A percentile compares a stretch with the other conserved stretches of the same genome.
These are phyloP conservation scores for Ciconia stormi DNA, from an alignment of 2,113 vertebrate genomes.

Conservation along the genomic window DNA sequence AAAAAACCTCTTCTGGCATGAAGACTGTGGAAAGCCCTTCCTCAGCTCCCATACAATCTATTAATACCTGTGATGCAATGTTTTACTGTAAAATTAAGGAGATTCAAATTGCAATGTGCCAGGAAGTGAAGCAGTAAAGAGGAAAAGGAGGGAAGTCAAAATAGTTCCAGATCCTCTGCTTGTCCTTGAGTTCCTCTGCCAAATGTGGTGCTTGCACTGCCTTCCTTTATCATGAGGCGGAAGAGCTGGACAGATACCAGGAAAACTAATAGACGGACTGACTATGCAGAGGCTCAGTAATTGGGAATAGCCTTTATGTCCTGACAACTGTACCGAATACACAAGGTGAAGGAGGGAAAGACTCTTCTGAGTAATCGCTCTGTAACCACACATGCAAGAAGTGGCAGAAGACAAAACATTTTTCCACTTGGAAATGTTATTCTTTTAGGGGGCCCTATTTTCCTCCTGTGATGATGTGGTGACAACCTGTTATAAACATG, in stretches of 20 bases:
- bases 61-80: not conserved
- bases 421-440: not conserved
- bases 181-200: not conserved
- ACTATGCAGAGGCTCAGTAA: not conserved
- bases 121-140: not conserved
- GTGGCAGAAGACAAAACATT: not conserved
- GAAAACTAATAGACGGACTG: not conserved
- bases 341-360: not conserved
- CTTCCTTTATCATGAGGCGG: not conserved
- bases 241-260: not conserved
- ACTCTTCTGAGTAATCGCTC: not conserved
- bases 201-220: not conserved
- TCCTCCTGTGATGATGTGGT: not conserved
- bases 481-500: not conserved
- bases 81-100: not conserved
- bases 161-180: not conserved
- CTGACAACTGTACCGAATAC: not conserved
- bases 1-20: not conserved
- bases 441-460: not conserved
- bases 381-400: not conserved
- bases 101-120: not conserved
- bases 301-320: not conserved
- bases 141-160: not conserved
- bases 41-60: not conserved
- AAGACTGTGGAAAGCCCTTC: not conserved